These are phyloP conservation scores for Calosoma granatense DNA, from an alignment of 1,140 invertebrate species.

Conservation along the genomic window DNA sequence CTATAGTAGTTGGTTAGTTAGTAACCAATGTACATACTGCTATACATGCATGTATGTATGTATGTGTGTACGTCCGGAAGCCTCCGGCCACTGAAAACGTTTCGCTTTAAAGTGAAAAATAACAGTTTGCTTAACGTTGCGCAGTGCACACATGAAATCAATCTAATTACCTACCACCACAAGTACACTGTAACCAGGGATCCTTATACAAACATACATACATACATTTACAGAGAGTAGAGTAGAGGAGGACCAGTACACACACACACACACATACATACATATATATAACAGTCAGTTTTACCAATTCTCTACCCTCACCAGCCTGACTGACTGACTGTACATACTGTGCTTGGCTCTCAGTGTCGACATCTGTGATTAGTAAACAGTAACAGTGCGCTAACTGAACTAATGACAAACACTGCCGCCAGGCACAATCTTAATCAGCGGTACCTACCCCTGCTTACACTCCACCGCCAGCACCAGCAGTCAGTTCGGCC, in stretches of 20 bases:
- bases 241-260: no score
- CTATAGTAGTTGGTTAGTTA: no score
- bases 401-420: conserved; percentile 33
- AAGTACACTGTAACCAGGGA: no score
- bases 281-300: no score
- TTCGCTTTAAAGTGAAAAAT: conserved; percentile 6
- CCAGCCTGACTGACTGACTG: background rate
- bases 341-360: background rate
- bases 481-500: no score
- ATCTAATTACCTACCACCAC: background rate
- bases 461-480: background rate
- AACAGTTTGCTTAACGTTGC: background rate
- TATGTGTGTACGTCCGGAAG: background rate
- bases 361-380: conserved; percentile 28
- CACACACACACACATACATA: no score
- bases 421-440: conserved; percentile 24
- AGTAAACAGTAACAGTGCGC: conserved; percentile 32
- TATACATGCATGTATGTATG: background rate
- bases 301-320: no score
- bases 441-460: conserved; percentile 24
- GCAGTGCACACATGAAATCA: conserved; percentile 4
- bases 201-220: background rate
- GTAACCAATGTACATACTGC: no score
- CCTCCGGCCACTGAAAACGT: no score
- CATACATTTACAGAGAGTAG: no score